Evolutionary conservation across 2,113 vertebrate species (phyloP), one percentile per base, ranked within the genome.

Genomic region (Pluvialis apricaria): DNA sequence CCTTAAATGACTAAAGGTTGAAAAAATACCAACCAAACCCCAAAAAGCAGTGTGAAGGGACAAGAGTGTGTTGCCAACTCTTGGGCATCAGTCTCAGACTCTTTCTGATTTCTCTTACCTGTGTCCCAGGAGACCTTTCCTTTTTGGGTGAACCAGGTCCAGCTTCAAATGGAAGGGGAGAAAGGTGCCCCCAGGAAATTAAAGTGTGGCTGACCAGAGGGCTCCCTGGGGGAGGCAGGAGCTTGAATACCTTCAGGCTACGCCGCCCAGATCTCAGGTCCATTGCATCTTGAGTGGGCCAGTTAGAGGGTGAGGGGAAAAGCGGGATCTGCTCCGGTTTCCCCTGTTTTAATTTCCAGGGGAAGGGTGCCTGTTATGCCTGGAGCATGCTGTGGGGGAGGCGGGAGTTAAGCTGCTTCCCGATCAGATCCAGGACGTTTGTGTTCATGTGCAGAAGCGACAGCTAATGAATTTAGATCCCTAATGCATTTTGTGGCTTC

Each of bases 401-500:
- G 55, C 4, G 1, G 57, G 80, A 84, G 44, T 92, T 84, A 84
- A 82, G 55, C 86, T 92, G 61, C 65, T 87, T 95, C 65, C 54
- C 1, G 0, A 4, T 87, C 44, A 47, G 69, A 65, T 94, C 69
- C 83, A 86, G 91, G 69, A 84, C 3, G 7, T 29, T 64, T 64
- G 29, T 83, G 44, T 90, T 87, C 34, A 52, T 65, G 42, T 87
- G 24, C 61, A 94, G 86, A 78, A 89, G 77, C 2, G 13, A 82
- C 61, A 72, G 73, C 81, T 89, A 91, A 92, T 94, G 77, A 89
- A 85, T 94, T 92, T 92, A 79, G 81, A 82, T 92, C 83, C 65
- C 57, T 91, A 87, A 91, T 92, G 86, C 44, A 25, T 95, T 96
- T 85, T 94, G 81, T 96, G 86, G 52, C 69, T 84, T 95, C 51